Percentiles rank a stretch among this genome's conserved stretches.
phyloP scores from a whole-genome alignment of 30 jellyfish, hydroid and myxozoan genomes.

The Hydra vulgaris region DNA sequence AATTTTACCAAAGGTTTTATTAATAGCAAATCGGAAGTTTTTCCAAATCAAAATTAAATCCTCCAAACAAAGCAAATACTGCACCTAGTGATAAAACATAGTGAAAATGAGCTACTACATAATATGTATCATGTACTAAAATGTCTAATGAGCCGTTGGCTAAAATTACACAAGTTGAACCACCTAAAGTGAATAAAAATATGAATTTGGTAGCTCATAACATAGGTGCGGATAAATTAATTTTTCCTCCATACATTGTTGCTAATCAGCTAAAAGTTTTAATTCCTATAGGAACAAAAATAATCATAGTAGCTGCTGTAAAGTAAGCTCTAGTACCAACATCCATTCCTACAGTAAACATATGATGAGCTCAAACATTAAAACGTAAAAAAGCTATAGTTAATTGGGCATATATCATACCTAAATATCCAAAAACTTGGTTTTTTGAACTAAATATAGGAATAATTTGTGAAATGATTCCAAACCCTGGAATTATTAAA shows the following conservation, averaged over 20 bases:
- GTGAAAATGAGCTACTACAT: constrained; percentile 81
- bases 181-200: constrained; percentile 61
- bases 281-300: constrained; percentile 67
- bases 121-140: no score
- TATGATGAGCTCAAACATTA: no score
- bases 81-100: constrained; percentile 70
- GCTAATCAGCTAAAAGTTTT: no score
- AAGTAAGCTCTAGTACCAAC: constrained; percentile 72
- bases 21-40: constrained; percentile 36
- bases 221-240: constrained; percentile 60
- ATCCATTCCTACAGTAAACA: constrained; percentile 78
- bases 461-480: constrained; percentile 56
- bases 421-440: constrained; percentile 58
- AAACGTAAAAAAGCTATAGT: constrained; percentile 58
- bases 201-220: constrained; percentile 56
- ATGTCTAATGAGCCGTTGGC: constrained; percentile 63
- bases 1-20: no score
- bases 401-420: constrained; percentile 59
- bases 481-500: constrained; percentile 54
- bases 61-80: constrained; percentile 64
- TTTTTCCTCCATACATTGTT: no score
- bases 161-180: constrained; percentile 50
- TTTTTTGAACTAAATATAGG: constrained; percentile 46
- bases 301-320: constrained; percentile 79
- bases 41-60: constrained; percentile 28